A percentile compares a stretch with the other conserved stretches of the same genome.
These are phyloP conservation scores for Megaceryle maxima DNA, from an alignment of 2,113 vertebrate species.

Conservation along the genomic window DNA sequence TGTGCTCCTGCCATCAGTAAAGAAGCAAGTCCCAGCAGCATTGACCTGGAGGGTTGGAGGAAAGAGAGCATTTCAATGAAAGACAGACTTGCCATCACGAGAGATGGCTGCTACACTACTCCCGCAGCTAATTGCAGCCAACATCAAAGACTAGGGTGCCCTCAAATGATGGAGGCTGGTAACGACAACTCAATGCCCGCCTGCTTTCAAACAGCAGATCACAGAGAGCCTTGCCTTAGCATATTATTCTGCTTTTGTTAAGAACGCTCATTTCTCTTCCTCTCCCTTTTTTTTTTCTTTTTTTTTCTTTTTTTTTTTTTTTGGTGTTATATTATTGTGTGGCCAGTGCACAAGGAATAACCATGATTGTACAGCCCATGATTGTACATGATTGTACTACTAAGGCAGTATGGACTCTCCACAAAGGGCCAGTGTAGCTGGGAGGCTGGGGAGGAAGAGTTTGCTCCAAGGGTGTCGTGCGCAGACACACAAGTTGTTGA, in stretches of 20 bases:
- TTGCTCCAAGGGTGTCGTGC: background rate
- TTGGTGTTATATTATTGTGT: background rate
- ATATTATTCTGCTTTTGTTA: constrained; percentile 14
- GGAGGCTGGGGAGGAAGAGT: background rate
- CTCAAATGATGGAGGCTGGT: constrained; percentile 68
- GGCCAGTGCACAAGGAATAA: background rate
- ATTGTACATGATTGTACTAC: background rate
- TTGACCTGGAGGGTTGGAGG: background rate
- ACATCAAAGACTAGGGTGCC: constrained; percentile 66
- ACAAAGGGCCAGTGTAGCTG: fast-evolving
- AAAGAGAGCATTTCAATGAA: constrained; percentile 27
- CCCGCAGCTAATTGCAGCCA: constrained; percentile 44
- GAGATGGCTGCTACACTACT: constrained; percentile 34
- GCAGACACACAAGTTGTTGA: background rate
- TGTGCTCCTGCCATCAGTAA: constrained; percentile 37
- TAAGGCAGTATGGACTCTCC: background rate
- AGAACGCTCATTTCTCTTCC: background rate
- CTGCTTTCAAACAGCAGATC: constrained; percentile 16
- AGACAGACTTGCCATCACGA: constrained; percentile 22
- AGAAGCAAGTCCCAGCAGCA: constrained; percentile 41
- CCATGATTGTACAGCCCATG: background rate
- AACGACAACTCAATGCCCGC: constrained; percentile 32
- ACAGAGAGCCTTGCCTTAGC: constrained; percentile 5
- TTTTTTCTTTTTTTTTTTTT: background rate
- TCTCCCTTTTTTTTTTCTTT: background rate